phyloP scores from a whole-genome alignment of 2,888 invertebrate genomes.

The Schrankia costaestrigalis region DNA sequence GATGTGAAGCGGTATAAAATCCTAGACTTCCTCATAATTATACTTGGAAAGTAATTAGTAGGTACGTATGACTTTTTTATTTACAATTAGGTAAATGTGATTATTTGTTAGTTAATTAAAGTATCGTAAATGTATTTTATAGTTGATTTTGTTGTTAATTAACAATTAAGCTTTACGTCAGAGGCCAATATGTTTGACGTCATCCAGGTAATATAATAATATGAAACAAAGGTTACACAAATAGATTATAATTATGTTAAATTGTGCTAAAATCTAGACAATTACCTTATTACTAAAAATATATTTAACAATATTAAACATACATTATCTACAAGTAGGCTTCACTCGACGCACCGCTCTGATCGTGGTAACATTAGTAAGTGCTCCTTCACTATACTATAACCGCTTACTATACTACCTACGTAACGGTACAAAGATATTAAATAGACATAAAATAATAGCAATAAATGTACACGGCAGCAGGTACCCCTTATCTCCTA shows the following conservation, averaged over 20 bases:
- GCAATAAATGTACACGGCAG: conserved; percentile 41
- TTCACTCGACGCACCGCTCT: no score
- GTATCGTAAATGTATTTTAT: conserved; percentile 9
- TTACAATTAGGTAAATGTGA: conserved; percentile 4
- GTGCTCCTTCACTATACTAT: no score
- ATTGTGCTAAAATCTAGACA: no score
- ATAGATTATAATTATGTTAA: no score
- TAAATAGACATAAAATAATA: conserved; percentile 27
- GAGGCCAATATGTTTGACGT: neutral
- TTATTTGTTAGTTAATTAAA: conserved; percentile 3
- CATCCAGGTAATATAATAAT: neutral
- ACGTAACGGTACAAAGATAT: neutral
- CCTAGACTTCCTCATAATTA: neutral
- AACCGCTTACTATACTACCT: no score
- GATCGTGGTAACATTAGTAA: no score
- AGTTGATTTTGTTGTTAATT: conserved; percentile 2
- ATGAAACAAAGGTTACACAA: no score
- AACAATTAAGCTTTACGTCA: conserved; percentile 6
- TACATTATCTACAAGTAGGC: no score
- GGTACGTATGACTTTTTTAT: no score
- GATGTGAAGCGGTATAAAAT: no score
- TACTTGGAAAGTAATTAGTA: neutral
- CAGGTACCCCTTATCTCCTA: conserved; percentile 59
- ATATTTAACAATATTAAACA: no score
- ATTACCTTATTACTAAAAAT: no score